phyloP scores from a whole-genome alignment of 2,113 vertebrate species.

The Phasianus colchicus region DNA sequence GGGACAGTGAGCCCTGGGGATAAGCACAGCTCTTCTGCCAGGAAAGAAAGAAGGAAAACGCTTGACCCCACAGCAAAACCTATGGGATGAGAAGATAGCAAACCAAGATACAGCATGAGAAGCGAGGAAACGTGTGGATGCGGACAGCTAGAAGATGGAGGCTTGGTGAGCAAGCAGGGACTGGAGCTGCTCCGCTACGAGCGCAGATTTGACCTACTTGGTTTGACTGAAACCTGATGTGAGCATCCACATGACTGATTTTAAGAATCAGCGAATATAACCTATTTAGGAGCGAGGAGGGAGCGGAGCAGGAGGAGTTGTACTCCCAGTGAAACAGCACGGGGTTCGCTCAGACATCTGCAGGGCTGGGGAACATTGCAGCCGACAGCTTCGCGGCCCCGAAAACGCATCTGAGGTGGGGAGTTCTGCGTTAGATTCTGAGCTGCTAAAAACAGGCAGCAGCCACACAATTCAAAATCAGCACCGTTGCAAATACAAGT shows the following conservation, averaged over 20 bases:
- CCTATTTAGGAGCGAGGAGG: background rate
- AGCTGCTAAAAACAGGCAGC: background rate
- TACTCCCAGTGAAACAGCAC: background rate
- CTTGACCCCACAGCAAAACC: background rate
- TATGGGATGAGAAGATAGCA: background rate
- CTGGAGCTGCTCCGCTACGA: background rate
- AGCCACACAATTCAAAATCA: background rate
- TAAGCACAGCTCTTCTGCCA: background rate
- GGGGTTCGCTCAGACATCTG: background rate
- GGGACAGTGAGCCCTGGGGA: background rate
- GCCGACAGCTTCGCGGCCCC: background rate
- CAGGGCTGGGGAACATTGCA: accelerated
- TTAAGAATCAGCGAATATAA: slow-evolving; percentile 35
- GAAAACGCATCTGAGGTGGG: background rate
- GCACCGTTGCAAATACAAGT: background rate
- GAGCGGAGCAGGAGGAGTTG: slow-evolving; percentile 1
- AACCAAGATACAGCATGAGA: background rate
- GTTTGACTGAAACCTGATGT: slow-evolving; percentile 27
- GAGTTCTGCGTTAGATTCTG: background rate
- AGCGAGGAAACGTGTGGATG: background rate
- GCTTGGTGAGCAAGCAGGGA: background rate
- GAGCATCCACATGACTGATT: slow-evolving; percentile 54
- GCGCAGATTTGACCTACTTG: slow-evolving; percentile 54
- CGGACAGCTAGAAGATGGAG: background rate
- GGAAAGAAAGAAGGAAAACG: background rate